A percentile compares a stretch with the other conserved stretches of the same genome.
Evolutionary conservation across 2,888 invertebrate species (phyloP).

Genomic region (Eristalis tenax): DNA sequence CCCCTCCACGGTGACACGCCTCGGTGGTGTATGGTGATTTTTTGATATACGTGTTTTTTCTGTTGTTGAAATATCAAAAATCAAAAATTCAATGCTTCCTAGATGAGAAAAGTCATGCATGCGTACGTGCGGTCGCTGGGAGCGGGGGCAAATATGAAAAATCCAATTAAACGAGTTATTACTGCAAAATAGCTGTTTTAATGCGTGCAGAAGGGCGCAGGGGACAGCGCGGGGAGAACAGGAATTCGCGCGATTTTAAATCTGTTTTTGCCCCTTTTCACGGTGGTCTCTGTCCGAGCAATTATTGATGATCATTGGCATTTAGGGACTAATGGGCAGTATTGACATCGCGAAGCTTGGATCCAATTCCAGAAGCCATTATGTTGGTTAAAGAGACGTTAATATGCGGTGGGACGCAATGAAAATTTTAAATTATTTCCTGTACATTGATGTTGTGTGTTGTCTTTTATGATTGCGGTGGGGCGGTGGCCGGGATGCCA

Average conservation of each 20-base stretch:
- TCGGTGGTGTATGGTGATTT: neutral
- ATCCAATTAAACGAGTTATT: slow-evolving; percentile 64
- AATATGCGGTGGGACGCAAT: slow-evolving; percentile 19
- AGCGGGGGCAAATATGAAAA: slow-evolving; percentile 32
- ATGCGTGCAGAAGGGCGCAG: slow-evolving; percentile 2
- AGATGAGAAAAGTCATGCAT: neutral
- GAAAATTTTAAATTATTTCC: neutral
- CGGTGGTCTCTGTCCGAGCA: neutral
- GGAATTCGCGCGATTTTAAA: neutral
- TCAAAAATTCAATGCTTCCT: neutral
- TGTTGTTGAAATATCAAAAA: neutral
- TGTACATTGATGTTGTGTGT: neutral
- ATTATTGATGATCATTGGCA: slow-evolving; percentile 23
- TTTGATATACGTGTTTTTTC: neutral
- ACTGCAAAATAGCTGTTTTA: slow-evolving; percentile 37
- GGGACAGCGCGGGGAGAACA: neutral
- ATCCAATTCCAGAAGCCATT: slow-evolving; percentile 12
- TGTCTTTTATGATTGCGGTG: neutral
- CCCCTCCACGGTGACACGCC: neutral
- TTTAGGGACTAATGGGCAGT: slow-evolving; percentile 9
- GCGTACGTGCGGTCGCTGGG: too few species aligned
- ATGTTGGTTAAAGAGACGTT: slow-evolving; percentile 19
- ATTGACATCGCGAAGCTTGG: neutral
- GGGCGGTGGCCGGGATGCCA: neutral
- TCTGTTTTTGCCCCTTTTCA: neutral